phyloP scores from a whole-genome alignment of 2,797 vertebrate genomes.

The Sebastes elongatus region DNA sequence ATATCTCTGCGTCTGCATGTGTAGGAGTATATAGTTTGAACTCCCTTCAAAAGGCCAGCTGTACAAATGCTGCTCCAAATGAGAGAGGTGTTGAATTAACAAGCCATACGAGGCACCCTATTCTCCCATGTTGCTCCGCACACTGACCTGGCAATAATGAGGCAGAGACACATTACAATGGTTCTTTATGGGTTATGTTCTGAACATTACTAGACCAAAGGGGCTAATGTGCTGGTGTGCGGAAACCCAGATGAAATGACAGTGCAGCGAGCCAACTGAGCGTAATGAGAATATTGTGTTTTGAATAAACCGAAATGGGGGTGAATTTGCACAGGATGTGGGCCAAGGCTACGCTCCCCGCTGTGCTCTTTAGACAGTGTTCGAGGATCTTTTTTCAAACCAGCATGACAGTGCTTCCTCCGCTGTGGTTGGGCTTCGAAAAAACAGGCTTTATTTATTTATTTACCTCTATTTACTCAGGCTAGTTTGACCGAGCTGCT shows the following conservation, averaged over 20 bases:
- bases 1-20: slow-evolving; percentile 47
- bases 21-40: slow-evolving; percentile 62
- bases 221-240: slow-evolving; percentile 63
- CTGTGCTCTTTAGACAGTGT: slow-evolving; percentile 53
- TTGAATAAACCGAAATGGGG: slow-evolving; percentile 65
- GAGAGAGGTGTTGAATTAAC: slow-evolving; percentile 80
- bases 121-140: slow-evolving; percentile 54
- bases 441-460: slow-evolving; percentile 53
- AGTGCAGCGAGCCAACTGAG: slow-evolving; percentile 51
- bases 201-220: slow-evolving; percentile 68
- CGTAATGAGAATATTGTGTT: slow-evolving; percentile 70
- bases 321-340: slow-evolving; percentile 68
- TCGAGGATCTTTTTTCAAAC: slow-evolving; percentile 54
- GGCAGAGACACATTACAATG: slow-evolving; percentile 67
- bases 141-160: slow-evolving; percentile 76
- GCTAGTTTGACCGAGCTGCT: slow-evolving; percentile 42
- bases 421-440: slow-evolving; percentile 14
- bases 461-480: slow-evolving; percentile 59
- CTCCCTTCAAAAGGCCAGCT: slow-evolving; percentile 71
- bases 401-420: slow-evolving; percentile 54
- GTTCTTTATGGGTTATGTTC: slow-evolving; percentile 72
- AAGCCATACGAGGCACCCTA: slow-evolving; percentile 54
- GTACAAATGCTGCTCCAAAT: slow-evolving; percentile 70
- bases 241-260: slow-evolving; percentile 68
- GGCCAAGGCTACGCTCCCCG: slow-evolving; percentile 44